Base-by-base conservation (phyloP, 2,797 vertebrate genomes). In the Dermochelys coriacea region DNA sequence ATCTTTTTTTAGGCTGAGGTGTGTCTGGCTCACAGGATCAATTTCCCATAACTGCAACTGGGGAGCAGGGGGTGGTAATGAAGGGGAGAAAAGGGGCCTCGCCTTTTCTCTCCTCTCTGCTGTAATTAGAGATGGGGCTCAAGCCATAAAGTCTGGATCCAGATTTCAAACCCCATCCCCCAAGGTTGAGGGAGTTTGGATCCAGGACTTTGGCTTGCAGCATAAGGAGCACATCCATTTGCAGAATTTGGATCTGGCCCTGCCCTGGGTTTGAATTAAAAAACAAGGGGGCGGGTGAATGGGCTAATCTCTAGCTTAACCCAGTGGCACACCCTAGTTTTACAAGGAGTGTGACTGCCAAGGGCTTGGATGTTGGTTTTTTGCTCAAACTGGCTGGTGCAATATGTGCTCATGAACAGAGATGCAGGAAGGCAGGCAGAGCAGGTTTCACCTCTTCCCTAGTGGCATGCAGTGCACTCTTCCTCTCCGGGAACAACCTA, bases 391-490 rank as follows among this genome's bases (percentile, higher is more conserved):
- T 11, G 68, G 61, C 5, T 31, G 85, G 75, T 2, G 34, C 11
- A 34, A 82, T 0, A 0, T 0, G 0, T 0, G 4, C 9, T 11
- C 0, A 41, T 4, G 3, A 2, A 75, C 2, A 8, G 41, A 77
- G 21, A 34, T 29, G 78, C 57, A 12, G 37, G 27, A 75, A 47
- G 80, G 68, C 52, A 80, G 87, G 79, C 34, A 25, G 41, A 37
- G 49, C 0, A 0, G 1, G 9, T 19, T 52, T 57, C 51, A 79
- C 82, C 55, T 1, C 37, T 4, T 80, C 31, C 71, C 85, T n/a
- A 21, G 4, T 0, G 84, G 52, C 1, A n/a, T 4, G 50, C 51
- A 45, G 81, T 52, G 18, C 14, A 0, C 18, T 31, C 29, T 74
- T 59, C 50, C 45, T 68, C 77, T 0, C 0, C 2, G 0, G 21